These are phyloP conservation scores for Pimephales promelas DNA, from an alignment of 2,113 vertebrate genomes.

Conservation along the genomic window DNA sequence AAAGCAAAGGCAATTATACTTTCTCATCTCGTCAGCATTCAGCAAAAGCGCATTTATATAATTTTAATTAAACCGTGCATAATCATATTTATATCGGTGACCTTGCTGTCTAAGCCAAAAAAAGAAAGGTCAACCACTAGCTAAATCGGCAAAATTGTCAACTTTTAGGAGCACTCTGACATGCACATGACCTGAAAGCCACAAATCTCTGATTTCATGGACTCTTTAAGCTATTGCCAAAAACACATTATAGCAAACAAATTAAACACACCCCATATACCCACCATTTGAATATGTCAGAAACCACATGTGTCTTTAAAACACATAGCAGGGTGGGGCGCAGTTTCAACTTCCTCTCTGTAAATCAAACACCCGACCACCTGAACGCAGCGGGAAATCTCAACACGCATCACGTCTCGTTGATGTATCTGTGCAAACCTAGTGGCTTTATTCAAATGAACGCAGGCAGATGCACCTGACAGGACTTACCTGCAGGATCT, in stretches of 20 bases:
- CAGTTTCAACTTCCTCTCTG: neutral
- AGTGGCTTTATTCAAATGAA: slow-evolving; percentile 46
- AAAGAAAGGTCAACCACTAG: too few species aligned
- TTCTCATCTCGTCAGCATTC: too few species aligned
- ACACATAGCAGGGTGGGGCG: neutral
- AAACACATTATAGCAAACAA: slow-evolving; percentile 17
- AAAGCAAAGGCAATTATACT: too few species aligned
- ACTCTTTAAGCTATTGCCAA: neutral
- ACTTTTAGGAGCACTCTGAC: neutral
- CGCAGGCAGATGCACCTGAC: neutral
- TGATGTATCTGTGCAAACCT: slow-evolving; percentile 37
- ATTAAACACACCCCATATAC: slow-evolving; percentile 8
- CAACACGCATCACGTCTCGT: neutral
- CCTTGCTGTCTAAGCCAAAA: too few species aligned
- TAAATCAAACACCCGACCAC: neutral
- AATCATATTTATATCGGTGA: too few species aligned
- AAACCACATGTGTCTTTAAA: neutral
- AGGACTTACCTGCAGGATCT: slow-evolving; percentile 76
- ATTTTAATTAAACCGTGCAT: too few species aligned
- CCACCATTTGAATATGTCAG: slow-evolving; percentile 12
- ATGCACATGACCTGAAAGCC: neutral
- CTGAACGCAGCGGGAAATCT: neutral
- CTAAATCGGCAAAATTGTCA: too few species aligned
- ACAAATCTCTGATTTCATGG: neutral
- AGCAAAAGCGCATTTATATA: too few species aligned